phyloP scores from a whole-genome alignment of 1,140 invertebrate species.

The Cardiocondyla obscurior region DNA sequence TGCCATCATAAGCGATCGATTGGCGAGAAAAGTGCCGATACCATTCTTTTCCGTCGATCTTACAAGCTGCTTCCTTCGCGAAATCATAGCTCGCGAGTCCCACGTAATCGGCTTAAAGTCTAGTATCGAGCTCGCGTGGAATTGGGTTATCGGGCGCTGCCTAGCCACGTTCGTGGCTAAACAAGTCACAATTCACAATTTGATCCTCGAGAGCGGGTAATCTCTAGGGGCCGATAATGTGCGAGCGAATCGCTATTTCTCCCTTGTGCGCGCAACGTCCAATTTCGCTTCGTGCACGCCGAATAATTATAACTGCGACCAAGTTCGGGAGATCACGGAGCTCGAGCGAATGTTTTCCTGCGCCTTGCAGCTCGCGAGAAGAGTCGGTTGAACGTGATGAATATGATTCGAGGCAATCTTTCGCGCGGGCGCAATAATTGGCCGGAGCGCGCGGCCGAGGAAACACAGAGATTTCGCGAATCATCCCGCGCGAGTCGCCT shows the following conservation, averaged over 20 bases:
- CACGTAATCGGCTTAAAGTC: slow-evolving; percentile 41
- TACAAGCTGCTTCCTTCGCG: not conserved
- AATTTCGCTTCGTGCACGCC: not conserved
- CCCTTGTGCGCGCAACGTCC: not conserved
- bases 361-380: not conserved
- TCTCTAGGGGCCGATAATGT: slow-evolving; percentile 46
- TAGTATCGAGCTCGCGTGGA: slow-evolving; percentile 10
- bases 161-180: slow-evolving; percentile 30
- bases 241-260: not conserved
- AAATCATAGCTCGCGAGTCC: slow-evolving; percentile 41
- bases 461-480: slow-evolving; percentile 34
- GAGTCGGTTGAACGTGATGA: not conserved
- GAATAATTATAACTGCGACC: not conserved
- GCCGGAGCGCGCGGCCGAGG: not conserved
- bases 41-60: slow-evolving; percentile 17
- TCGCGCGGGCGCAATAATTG: not conserved
- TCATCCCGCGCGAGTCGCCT: slow-evolving; percentile 14
- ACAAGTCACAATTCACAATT: slow-evolving; percentile 47
- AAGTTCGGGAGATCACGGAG: not conserved
- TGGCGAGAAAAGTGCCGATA: slow-evolving; percentile 10
- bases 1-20: slow-evolving; percentile 13
- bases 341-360: not conserved
- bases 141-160: slow-evolving; percentile 51
- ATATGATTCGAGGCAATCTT: not conserved
- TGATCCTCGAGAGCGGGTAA: slow-evolving; percentile 29